phyloP scores from a whole-genome alignment of 2,888 invertebrate species.

The Meta bourneti region DNA sequence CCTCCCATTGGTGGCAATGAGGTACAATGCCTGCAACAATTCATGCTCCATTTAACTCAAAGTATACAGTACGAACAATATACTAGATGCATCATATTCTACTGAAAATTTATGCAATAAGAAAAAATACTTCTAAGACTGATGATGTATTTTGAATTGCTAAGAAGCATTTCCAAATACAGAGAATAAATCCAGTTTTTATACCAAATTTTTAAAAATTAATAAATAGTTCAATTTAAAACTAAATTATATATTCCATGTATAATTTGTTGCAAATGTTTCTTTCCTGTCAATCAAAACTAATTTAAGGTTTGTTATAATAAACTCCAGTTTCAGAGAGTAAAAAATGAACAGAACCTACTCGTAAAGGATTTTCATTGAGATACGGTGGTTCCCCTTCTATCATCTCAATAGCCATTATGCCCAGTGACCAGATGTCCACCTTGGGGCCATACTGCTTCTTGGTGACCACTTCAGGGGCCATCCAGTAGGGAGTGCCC shows the following conservation, averaged over 20 bases:
- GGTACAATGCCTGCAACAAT: conserved; percentile 88
- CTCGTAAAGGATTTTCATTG: conserved; percentile 91
- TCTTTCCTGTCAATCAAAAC: too few relatives aligned
- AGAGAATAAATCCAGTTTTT: too few relatives aligned
- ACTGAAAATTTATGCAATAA: too few relatives aligned
- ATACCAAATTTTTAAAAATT: neutral
- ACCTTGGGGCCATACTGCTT: conserved; percentile 95
- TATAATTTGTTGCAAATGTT: too few relatives aligned
- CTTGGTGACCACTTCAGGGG: conserved; percentile 94
- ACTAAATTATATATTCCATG: too few relatives aligned
- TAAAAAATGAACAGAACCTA: conserved; percentile 22
- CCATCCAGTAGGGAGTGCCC: conserved; percentile 99
- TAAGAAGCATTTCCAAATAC: too few relatives aligned
- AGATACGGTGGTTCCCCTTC: conserved; percentile 98
- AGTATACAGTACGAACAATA: too few relatives aligned
- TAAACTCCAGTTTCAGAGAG: neutral
- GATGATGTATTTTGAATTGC: too few relatives aligned
- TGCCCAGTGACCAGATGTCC: conserved; percentile 88
- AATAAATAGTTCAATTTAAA: too few relatives aligned
- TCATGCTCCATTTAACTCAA: neutral
- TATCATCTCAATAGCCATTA: conserved; percentile 98
- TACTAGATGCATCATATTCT: too few relatives aligned
- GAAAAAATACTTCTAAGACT: too few relatives aligned
- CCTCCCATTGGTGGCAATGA: conserved; percentile 96
- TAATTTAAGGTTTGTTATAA: neutral